These are phyloP conservation scores for Oxygymnocypris stewartii DNA, from an alignment of 2,113 vertebrate species.

Conservation along the genomic window DNA sequence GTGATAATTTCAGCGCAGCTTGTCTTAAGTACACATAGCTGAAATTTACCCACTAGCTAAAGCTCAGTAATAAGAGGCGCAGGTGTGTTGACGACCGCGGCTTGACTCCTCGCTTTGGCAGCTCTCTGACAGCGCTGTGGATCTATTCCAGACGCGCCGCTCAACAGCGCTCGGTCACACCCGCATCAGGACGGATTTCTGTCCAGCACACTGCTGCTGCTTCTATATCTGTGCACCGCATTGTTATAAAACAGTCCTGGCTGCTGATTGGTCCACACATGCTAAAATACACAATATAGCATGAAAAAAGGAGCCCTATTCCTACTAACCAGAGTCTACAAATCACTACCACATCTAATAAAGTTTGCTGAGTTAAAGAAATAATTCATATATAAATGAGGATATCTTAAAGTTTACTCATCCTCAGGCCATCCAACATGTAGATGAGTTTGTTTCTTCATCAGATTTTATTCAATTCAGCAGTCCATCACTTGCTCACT, in stretches of 20 bases:
- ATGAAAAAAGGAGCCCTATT: background rate
- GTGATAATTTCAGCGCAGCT: constrained; percentile 38
- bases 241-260: constrained; percentile 4
- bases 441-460: no score
- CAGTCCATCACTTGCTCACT: no score
- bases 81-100: constrained; percentile 36
- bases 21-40: constrained; percentile 46
- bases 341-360: background rate
- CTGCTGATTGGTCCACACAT: background rate
- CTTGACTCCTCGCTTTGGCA: constrained; percentile 27
- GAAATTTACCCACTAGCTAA: constrained; percentile 51
- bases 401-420: no score
- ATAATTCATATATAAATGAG: no score
- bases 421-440: background rate
- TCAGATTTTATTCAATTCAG: no score
- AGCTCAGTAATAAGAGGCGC: constrained; percentile 43
- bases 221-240: constrained; percentile 27
- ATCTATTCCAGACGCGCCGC: constrained; percentile 29
- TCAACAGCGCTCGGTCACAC: constrained; percentile 30
- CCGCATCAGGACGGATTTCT: constrained; percentile 36
- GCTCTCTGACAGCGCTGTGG: constrained; percentile 38
- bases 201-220: background rate
- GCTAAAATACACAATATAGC: background rate
- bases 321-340: background rate
- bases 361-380: background rate